Conservation (phyloP, 2,113 vertebrate genomes). For the Callorhinus ursinus region DNA sequence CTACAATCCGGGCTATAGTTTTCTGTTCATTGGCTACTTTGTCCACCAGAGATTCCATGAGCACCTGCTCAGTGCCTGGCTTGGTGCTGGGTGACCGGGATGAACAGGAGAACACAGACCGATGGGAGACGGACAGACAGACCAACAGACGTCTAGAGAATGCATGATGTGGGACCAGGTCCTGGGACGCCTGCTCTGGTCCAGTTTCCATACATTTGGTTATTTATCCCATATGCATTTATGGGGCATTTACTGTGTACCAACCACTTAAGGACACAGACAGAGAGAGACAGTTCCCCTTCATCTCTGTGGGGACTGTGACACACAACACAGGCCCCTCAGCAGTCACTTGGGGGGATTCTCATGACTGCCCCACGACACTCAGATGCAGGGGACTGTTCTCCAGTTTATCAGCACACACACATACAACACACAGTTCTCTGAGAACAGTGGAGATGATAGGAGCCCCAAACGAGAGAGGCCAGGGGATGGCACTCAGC, state of each 20-base stretch:
- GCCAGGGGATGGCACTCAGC: neutral
- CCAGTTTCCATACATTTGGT: rapidly evolving
- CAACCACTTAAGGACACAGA: neutral
- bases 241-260: neutral
- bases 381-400: neutral
- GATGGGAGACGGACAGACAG: neutral
- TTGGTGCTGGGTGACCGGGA: neutral
- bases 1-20: no score
- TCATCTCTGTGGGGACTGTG: rapidly evolving
- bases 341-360: rapidly evolving
- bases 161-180: neutral
- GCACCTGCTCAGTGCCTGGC: neutral
- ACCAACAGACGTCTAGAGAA: neutral
- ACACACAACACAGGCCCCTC: rapidly evolving
- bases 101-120: neutral
- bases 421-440: neutral
- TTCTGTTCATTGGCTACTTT: neutral
- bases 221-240: neutral
- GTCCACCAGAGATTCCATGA: neutral
- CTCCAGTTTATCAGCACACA: neutral
- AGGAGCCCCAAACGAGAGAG: neutral
- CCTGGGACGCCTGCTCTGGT: neutral
- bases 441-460: neutral
- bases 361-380: neutral
- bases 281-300: neutral